phyloP scores from a whole-genome alignment of 2,888 invertebrate species.

The Calephelis perditalis region DNA sequence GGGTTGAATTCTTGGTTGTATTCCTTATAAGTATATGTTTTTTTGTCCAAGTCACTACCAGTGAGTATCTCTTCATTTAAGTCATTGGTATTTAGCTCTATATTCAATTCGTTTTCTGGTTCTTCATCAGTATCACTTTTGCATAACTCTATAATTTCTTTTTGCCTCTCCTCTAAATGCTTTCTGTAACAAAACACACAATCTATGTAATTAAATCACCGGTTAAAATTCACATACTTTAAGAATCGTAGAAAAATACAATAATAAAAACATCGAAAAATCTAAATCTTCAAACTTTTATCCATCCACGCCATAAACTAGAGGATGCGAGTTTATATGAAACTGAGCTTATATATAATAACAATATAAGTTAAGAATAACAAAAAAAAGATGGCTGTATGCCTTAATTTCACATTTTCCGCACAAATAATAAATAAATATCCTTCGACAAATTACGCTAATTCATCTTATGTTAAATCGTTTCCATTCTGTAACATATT shows the following conservation, averaged over 20 bases:
- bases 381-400: no score
- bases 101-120: constrained; percentile 18
- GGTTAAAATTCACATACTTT: not conserved
- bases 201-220: not conserved
- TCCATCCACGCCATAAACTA: no score
- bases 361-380: no score
- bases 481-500: no score
- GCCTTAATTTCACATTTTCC: no score
- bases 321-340: no score
- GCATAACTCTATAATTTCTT: constrained; percentile 85
- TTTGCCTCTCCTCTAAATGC: constrained; percentile 83
- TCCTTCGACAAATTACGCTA: no score
- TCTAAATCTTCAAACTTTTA: no score
- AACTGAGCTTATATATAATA: no score
- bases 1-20: not conserved
- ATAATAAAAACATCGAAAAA: not conserved
- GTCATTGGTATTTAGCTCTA: not conserved
- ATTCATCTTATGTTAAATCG: no score
- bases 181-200: constrained; percentile 60
- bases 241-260: not conserved
- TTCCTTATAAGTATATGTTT: no score
- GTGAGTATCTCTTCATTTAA: not conserved
- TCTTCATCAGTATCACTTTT: constrained; percentile 84
- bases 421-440: no score
- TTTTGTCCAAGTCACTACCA: not conserved